Evolutionary conservation across 2,888 invertebrate genomes (phyloP), one percentile per base, ranked within the genome.

Genomic region (Cephus nigrinus): DNA sequence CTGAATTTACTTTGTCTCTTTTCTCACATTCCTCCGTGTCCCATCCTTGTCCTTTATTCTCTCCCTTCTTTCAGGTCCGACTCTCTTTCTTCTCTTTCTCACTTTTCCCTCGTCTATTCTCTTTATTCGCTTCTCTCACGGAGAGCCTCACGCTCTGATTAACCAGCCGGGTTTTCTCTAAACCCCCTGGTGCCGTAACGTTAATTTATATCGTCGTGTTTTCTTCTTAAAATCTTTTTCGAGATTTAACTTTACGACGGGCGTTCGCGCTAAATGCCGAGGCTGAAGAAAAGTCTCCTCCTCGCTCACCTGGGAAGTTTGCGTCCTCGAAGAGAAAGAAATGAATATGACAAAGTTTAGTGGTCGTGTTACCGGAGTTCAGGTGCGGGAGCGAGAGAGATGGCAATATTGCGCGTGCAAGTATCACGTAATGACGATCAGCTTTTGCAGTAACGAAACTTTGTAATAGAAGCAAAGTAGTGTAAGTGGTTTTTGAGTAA

Each of bases 191-290:
- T 55, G 75, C 55, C 75, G 74, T 75, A 80, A 78, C 81, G 71
- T 33, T 78, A 79, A 82, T 82, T 80, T 82, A 81, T 82, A 79
- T 75, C 77, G 75, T 75, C 78, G 78, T 76, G 80, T 78, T 81
- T 80, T 78, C 75, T 80, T 68, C 68, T 81, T 72, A 81, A 81
- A 82, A 81, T 78, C 76, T 78, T 74, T 75, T 74, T 68, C 82
- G 80, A 80, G 80, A 81, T 83, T 83, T 82, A 83, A 83, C 81
- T 83, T 82, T 78, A 76, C 82, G 79, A 72, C 76, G 76, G 69
- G 75, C 74, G 77, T 1, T 12, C 71, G 71, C 71, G 77, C 69
- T 78, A 81, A 81, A 80, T 80, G 78, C 80, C 77, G 78, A 75
- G 77, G 31, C 32, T 31, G 32, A 71, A 12, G 69, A 15, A 69